These are phyloP conservation scores for Kradibia gibbosae DNA, from an alignment of 1,140 invertebrate genomes.

Conservation along the genomic window DNA sequence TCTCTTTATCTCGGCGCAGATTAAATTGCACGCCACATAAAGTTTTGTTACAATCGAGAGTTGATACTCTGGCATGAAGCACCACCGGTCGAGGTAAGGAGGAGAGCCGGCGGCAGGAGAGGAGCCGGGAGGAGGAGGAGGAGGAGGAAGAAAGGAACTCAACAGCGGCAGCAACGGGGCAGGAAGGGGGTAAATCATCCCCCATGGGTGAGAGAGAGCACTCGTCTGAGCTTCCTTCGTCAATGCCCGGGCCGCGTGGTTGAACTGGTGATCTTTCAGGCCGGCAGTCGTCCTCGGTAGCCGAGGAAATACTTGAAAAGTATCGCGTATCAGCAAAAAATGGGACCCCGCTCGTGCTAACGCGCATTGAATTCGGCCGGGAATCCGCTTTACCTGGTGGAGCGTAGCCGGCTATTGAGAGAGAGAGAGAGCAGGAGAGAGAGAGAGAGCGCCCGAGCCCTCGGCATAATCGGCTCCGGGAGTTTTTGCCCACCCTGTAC, in stretches of 20 bases:
- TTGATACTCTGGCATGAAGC: conserved; percentile 31
- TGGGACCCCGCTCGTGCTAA: conserved; percentile 32
- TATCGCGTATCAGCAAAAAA: conserved; percentile 49
- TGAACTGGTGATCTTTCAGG: conserved; percentile 15
- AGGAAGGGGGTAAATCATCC: conserved; percentile 31
- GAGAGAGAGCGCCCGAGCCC: background rate
- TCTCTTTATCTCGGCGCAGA: background rate
- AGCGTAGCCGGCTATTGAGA: background rate
- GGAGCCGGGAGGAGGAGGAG: too few relatives aligned
- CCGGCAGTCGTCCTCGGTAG: background rate
- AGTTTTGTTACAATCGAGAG: conserved; percentile 33
- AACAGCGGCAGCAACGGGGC: too few relatives aligned
- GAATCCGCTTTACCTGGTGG: background rate
- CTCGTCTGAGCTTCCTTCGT: conserved; percentile 1
- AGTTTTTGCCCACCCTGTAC: background rate
- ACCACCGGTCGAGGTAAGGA: too few relatives aligned
- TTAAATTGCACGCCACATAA: conserved; percentile 28
- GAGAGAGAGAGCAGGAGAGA: too few relatives aligned
- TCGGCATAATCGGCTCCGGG: conserved; percentile 1
- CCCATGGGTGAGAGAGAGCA: too few relatives aligned
- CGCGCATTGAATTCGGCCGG: conserved; percentile 45
- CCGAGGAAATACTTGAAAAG: conserved; percentile 24
- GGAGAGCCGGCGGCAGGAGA: too few relatives aligned
- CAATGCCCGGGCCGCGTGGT: conserved; percentile 6
- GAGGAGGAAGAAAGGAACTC: too few relatives aligned